Base-by-base conservation (phyloP, 2,797 vertebrate genomes). In the Typhlichthys eigenmanni region DNA sequence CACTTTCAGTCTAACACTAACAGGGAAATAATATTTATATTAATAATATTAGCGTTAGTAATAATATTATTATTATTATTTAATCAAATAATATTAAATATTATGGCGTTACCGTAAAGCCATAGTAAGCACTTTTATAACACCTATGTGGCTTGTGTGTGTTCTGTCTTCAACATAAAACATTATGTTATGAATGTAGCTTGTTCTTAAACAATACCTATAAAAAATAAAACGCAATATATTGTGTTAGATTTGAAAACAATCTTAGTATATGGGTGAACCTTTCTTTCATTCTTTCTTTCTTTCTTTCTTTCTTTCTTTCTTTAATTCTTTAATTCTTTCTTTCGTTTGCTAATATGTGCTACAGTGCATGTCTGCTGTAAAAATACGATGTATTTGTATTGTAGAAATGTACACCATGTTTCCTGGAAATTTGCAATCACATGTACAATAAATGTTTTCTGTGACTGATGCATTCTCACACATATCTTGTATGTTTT, bases 61-160 rank as follows among this genome's bases (percentile, higher is more conserved):
- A 47, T 47, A 13, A 47, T 47, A 2, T 47, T 13, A 47, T 13
- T 13, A 47, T 13, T 47, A 9, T 47, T 47, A 13, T 24, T 24
- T 24, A 3, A 24, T 24, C 24, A 24, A 24, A 24, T 24, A 24
- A 9, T 38, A 38, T 38, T 38, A 38, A 38, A 38, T 24, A 24
- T 24, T 24, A 24, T 24, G 24, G 24, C 24, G 24, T 24, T 24
- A 24, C 38, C 6, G 38, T 38, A 38, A 38, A 9, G 8, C 6
- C 4, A 12, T n/a, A 68, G 70, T 69, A 74, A 81, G 68, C 68
- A 72, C 62, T 53, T 79, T 75, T 60, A 53, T 68, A 8, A 45
- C 53, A 62, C 19, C 52, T 58, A 76, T 66, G 60, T 59, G 11
- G 11, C 68, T 62, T 63, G 29, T 1, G 9, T 60, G 45, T 49